Percentiles rank a stretch among this genome's conserved stretches.
phyloP scores from a whole-genome alignment of 2,113 vertebrate genomes.

The Indicator indicator region DNA sequence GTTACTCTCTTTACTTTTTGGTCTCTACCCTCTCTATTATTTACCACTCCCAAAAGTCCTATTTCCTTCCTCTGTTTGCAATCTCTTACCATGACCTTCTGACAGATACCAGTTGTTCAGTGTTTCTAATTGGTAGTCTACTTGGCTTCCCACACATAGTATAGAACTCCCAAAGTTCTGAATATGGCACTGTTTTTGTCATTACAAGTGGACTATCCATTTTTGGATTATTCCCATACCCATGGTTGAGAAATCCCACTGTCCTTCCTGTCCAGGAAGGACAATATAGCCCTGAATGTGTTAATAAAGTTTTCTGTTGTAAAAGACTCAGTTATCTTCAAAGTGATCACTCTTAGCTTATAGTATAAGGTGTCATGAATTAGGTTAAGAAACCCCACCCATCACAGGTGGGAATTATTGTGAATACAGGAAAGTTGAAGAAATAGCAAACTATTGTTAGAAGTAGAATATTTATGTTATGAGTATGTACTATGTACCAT shows the following conservation, averaged over 20 bases:
- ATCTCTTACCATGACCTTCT: neutral
- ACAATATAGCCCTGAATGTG: neutral
- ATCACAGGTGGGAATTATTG: neutral
- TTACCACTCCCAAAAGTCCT: neutral
- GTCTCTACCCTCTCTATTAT: neutral
- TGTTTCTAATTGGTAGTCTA: neutral
- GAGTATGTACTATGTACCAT: neutral
- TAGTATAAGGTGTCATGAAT: neutral
- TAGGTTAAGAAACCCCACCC: neutral
- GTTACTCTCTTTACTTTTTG: neutral
- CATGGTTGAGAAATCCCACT: neutral
- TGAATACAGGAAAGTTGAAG: neutral
- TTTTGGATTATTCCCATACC: neutral
- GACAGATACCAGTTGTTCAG: neutral
- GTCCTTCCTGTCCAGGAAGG: neutral
- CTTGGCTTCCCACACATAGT: neutral
- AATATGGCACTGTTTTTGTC: neutral
- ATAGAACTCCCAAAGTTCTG: neutral
- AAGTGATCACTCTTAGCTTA: neutral
- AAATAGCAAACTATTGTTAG: neutral
- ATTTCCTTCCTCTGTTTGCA: neutral
- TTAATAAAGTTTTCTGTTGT: neutral
- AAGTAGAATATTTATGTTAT: neutral
- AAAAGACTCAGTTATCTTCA: neutral
- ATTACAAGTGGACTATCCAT: neutral